These are phyloP conservation scores for Balanococcus diminutus DNA, from an alignment of 2,888 invertebrate genomes.

Conservation along the genomic window DNA sequence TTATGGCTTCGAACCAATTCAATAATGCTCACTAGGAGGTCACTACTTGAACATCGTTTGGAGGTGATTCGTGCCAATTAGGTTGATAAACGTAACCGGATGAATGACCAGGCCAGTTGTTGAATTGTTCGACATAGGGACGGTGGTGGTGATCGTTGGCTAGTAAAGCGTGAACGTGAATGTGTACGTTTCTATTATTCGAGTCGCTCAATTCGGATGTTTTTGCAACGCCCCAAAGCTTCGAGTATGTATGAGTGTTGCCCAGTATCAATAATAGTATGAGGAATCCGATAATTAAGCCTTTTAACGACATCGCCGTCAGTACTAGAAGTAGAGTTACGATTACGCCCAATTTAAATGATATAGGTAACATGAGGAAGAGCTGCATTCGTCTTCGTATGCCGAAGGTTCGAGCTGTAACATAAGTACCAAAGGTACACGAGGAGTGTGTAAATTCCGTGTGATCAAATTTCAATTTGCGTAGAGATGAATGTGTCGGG, in stretches of 20 bases:
- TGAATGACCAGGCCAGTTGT: background rate
- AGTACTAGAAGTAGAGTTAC: constrained; percentile 58
- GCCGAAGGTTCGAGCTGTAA: constrained; percentile 58
- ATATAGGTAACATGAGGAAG: constrained; percentile 58
- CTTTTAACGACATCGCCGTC: constrained; percentile 58
- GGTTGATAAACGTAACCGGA: background rate
- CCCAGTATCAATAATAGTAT: constrained; percentile 57
- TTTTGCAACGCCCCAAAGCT: constrained; percentile 33
- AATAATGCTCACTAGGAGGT: background rate
- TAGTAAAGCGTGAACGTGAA: constrained; percentile 45
- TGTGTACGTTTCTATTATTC: constrained; percentile 32
- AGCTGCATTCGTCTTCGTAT: constrained; percentile 57
- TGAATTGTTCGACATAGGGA: background rate
- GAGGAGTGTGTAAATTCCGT: background rate
- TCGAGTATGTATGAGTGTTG: constrained; percentile 34
- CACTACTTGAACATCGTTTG: background rate
- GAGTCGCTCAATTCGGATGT: constrained; percentile 27
- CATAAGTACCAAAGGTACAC: background rate
- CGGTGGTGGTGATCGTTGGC: background rate
- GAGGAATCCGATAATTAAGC: constrained; percentile 58
- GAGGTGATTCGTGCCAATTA: constrained; percentile 14
- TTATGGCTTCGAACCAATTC: background rate
- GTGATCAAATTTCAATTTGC: too few relatives aligned
- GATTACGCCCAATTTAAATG: constrained; percentile 59
- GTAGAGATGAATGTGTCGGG: background rate